Evolutionary conservation across 2,797 vertebrate species (phyloP), one percentile per base, ranked within the genome.

Genomic region (Chelon labrosus): DNA sequence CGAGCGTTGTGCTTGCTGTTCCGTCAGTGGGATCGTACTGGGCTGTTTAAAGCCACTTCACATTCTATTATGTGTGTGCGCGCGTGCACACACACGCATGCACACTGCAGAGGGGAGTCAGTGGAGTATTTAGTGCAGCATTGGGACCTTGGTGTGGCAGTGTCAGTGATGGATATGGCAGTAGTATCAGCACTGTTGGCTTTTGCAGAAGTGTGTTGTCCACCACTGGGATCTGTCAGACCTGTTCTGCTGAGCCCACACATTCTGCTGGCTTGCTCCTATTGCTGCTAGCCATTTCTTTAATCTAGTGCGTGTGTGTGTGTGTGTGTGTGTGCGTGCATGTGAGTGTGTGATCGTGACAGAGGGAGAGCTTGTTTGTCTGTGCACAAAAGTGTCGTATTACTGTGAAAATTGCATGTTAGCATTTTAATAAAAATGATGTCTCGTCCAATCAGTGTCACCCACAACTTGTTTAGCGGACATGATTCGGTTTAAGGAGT

Each of bases 111-210:
- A 76, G 47, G 31, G 39, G 67, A 67, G 62, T 55, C 52, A 51
- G 56, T 56, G 54, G 62, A 79, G 89, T 82, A 70, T 88, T 88
- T 86, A 70, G 83, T 86, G 75, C 57, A 80, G 83, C 65, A 9
- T 5, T 14, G 88, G 83, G 88, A 85, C 88, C 80, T 85, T 75
- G 78, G 84, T 42, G 79, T 88, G 89, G 69, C 82, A 72, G 80
- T 90, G 91, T 84, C 89, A 91, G 89, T 92, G 91, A 92, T 93
- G 89, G 84, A 92, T 91, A 85, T 80, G 85, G 83, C 83, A 83
- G 80, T 69, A 61, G 82, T 70, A 87, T 89, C 84, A 89, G 89
- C 85, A 80, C 56, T 77, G 82, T 83, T 86, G 89, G 77, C 77
- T 85, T 84, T 77, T 82, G 74, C 79, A 81, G 82, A 56, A 81